phyloP scores from a whole-genome alignment of 2,797 vertebrate species.

The Meda fulgida region DNA sequence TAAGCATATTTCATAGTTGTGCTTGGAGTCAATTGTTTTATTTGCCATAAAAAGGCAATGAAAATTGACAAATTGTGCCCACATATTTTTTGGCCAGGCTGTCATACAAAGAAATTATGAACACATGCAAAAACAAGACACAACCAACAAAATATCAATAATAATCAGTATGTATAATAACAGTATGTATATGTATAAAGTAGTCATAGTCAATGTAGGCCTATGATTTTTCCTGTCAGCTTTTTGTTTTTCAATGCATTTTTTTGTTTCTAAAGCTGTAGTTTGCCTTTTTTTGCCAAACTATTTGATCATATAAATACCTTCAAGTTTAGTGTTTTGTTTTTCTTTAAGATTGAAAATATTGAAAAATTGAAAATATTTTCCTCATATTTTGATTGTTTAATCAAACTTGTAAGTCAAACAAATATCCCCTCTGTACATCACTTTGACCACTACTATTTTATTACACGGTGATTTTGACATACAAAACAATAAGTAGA shows the following conservation, averaged over 20 bases:
- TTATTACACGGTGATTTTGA: too few relatives aligned
- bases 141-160: neutral
- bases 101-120: neutral
- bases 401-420: too few relatives aligned
- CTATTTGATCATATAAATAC: neutral
- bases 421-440: too few relatives aligned
- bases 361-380: too few relatives aligned
- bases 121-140: neutral
- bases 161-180: too few relatives aligned
- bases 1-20: neutral
- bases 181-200: too few relatives aligned
- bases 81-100: neutral
- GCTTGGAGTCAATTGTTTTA: neutral
- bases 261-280: neutral
- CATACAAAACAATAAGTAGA: too few relatives aligned
- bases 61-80: neutral
- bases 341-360: neutral
- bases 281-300: too few relatives aligned
- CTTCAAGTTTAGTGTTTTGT: neutral
- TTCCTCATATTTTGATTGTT: too few relatives aligned
- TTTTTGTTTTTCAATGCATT: neutral
- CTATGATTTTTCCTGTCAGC: too few relatives aligned
- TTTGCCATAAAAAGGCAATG: neutral
- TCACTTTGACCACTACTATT: too few relatives aligned
- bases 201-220: too few relatives aligned